phyloP scores from a whole-genome alignment of 2,797 vertebrate genomes.

The Lates japonicus region DNA sequence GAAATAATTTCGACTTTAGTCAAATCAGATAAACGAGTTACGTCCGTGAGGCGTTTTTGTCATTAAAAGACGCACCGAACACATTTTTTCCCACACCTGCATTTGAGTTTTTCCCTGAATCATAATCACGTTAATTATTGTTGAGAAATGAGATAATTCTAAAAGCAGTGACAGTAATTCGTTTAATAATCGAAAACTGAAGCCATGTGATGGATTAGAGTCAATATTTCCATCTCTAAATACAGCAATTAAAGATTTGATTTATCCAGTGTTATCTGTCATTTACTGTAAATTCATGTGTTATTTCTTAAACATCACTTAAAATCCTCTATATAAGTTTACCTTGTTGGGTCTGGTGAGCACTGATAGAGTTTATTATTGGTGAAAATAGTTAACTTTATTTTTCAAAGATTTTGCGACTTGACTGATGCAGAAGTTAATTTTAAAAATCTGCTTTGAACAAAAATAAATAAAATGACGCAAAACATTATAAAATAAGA shows the following conservation, averaged over 20 bases:
- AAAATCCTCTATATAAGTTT: not conserved
- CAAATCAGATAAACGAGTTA: not conserved
- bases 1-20: slow-evolving; percentile 3
- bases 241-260: not conserved
- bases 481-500: not conserved
- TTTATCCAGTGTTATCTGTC: not conserved
- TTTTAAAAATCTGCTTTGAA: not conserved
- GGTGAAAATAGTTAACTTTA: not conserved
- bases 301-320: not conserved
- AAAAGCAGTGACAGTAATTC: slow-evolving; percentile 42
- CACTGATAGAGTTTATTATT: not conserved
- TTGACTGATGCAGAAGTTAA: not conserved
- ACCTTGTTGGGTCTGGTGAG: not conserved
- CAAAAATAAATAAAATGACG: not conserved
- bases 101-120: not conserved
- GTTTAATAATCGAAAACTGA: slow-evolving; percentile 24
- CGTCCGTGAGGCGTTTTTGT: not conserved
- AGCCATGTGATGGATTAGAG: not conserved
- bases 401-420: slow-evolving; percentile 1
- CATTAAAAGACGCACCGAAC: rapidly evolving
- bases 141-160: not conserved
- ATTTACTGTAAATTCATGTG: not conserved
- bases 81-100: not conserved
- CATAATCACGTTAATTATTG: slow-evolving; percentile 5
- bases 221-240: not conserved